phyloP scores from a whole-genome alignment of 1,140 invertebrate species.

The Ceratosolen fusciceps region DNA sequence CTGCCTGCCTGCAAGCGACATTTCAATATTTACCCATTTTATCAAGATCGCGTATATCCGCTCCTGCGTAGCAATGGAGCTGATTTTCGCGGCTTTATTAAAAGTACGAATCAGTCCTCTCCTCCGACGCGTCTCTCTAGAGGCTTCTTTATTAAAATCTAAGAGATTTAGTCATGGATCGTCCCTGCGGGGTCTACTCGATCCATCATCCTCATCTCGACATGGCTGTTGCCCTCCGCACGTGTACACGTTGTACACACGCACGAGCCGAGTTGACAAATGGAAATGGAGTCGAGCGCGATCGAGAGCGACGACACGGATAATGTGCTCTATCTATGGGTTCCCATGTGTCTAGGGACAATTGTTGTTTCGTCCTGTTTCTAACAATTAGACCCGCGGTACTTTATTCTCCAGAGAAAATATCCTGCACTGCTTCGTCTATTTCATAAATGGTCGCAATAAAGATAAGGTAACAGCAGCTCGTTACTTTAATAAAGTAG shows the following conservation, averaged over 20 bases:
- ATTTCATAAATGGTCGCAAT: too few species aligned
- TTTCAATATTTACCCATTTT: constrained; percentile 15
- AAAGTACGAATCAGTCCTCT: neutral
- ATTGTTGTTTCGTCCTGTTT: too few species aligned
- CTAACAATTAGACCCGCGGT: too few species aligned
- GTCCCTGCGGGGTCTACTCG: neutral
- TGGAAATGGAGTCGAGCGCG: neutral
- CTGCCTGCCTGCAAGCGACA: neutral
- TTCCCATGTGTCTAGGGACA: too few species aligned
- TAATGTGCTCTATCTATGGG: neutral
- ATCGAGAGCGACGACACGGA: too few species aligned
- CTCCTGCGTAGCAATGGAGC: too few species aligned
- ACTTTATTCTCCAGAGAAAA: too few species aligned
- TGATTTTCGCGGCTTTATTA: neutral
- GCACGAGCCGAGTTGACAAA: neutral
- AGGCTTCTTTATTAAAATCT: neutral
- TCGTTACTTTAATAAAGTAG: neutral
- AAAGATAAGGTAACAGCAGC: neutral
- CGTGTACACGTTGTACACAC: neutral
- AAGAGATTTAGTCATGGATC: neutral
- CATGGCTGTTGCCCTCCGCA: neutral
- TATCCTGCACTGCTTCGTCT: too few species aligned
- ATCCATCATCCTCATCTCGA: neutral
- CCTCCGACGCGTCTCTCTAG: too few species aligned
- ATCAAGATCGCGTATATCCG: neutral